Evolutionary conservation across 2,888 invertebrate species (phyloP).

Genomic region (Schizaphis graminum): DNA sequence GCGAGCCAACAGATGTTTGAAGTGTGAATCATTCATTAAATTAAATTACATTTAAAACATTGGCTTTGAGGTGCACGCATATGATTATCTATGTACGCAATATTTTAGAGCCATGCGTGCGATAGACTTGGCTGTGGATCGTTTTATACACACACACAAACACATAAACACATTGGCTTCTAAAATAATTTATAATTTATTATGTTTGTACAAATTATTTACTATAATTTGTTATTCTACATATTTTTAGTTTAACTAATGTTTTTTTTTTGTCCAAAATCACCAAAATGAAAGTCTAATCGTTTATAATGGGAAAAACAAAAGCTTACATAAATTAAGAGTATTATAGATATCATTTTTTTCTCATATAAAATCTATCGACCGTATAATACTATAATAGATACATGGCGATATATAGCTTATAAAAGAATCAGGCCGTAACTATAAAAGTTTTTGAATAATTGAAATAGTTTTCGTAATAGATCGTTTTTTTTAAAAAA

Average conservation of each 20-base stretch:
- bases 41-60: too few species aligned
- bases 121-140: too few species aligned
- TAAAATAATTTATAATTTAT: neutral
- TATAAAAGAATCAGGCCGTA: neutral
- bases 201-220: neutral
- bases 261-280: neutral
- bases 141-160: too few species aligned
- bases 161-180: too few species aligned
- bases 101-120: too few species aligned
- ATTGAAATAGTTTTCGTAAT: slow-evolving; percentile 1
- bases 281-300: neutral
- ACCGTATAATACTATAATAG: neutral
- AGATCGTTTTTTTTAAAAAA: neutral
- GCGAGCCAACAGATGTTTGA: too few species aligned
- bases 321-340: neutral
- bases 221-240: neutral
- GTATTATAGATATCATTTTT: neutral
- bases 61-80: too few species aligned
- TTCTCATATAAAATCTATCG: neutral
- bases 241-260: neutral
- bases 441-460: neutral
- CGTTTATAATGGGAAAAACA: neutral
- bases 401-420: neutral
- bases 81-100: too few species aligned
- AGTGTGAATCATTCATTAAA: too few species aligned